Evolutionary conservation across 2,797 vertebrate genomes (phyloP), one percentile per base, ranked within the genome.

Genomic region (Balearica regulorum): DNA sequence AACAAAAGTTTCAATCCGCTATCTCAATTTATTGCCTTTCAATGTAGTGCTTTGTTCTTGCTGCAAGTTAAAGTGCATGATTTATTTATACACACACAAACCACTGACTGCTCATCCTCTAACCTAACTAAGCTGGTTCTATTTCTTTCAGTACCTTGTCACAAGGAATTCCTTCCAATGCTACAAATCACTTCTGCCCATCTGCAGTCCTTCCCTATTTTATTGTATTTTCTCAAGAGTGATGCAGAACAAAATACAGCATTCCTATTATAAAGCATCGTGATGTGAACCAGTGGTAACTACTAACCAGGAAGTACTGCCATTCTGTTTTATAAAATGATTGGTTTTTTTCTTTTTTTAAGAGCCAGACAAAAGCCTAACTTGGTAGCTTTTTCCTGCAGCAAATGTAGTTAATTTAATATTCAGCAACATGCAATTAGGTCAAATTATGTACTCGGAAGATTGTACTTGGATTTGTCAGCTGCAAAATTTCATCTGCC

Each of bases 381-480:
- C 25, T 71, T 71, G 53, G 16, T 62, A 79, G 51, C 13, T 80
- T 86, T 80, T 33, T 4, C 22, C 20, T 83, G 69, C 53, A 89
- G 72, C 16, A 83, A 87, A 57, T 31, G 7, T 33, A 66, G 22
- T 51, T 78, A 87, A 89, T 79, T 91, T 81, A 84, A 81, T 76
- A 92, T 86, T 83, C 83, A 87, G 48, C 24, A 93, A 85, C 48
- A 60, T 39, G 44, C 43, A 95, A 84, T 79, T 96, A 85, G 84
- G 87, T 85, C 68, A 89, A 91, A 91, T 93, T 58, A 94, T 11
- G 25, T 17, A 87, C 83, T 86, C 5, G 0, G 17, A 94, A 91
- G 72, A 71, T 51, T 93, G 71, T 86, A 78, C 48, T 58, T 9
- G 5, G 22, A 88, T 69, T 71, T 83, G 17, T 49, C 68, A 78